Evolutionary conservation across 2,888 invertebrate genomes (phyloP), one percentile per base, ranked within the genome.

Genomic region (Masnerella sp.): DNA sequence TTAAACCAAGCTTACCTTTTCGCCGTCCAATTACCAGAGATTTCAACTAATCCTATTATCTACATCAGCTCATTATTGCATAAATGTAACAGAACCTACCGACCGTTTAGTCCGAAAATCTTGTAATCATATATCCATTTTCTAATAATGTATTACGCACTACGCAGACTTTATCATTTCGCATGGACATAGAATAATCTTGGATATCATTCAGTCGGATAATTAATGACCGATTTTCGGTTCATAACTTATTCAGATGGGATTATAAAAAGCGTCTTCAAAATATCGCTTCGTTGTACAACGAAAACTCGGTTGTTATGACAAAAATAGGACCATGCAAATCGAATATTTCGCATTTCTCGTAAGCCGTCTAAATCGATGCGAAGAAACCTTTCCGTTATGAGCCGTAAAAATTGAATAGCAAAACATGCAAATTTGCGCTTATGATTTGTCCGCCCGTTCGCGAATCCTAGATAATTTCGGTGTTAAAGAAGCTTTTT

Each of bases 51-150:
- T 87, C 87, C 87, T 85, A 87, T 87, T 87, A 87, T 78, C 82
- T 80, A 82, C 83, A 85, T 85, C 85, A 86, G 85, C 87, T 87
- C 86, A 86, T 87, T 87, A 87, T 87, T 86, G 83, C 81, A 83
- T 85, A 84, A 62, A 65, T 74, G 75, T 77, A 69, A 67, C 72
- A 56, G 72, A 71, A 69, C 69, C 71, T 68, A 65, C 68, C 51
- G 52, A 65, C 73, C 73, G 30, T 64, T 71, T 68, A 72, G 75
- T 62, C 56, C 51, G 54, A 62, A 73, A 69, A 67, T 67, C 68
- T 70, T 47, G 61, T 70, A 70, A 76, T 73, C 61, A 72, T 65
- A 64, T 62, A 70, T 67, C 54, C 65, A 74, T 74, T 65, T 61
- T 43, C 22, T 70, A 74, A 74, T 54, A 62, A 38, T 22, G 36